Evolutionary conservation across 2,888 invertebrate genomes (phyloP), one percentile per base, ranked within the genome.

Genomic region (Galerucella calmariensis): DNA sequence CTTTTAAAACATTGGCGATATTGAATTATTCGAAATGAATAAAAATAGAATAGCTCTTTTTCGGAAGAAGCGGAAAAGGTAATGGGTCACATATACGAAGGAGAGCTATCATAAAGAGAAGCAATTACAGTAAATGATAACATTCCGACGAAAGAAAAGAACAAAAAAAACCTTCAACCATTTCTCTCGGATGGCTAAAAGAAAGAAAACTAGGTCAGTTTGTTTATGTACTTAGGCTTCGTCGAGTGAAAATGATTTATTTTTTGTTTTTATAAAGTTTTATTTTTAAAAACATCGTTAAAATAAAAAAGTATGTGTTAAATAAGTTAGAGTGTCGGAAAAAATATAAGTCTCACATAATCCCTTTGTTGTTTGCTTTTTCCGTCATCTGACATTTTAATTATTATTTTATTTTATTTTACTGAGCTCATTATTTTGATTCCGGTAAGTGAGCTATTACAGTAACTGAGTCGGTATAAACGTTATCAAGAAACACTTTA

Each of bases 71-170:
- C 8, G 53, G 11, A n/a, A 53, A 53, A 53, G 53, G 53, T 53
- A 12, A n/a, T 6, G n/a, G n/a, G 1, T 53, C 14, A n/a, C n/a
- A n/a, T 53, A 2, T 53, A 14, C 14, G 53, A 53, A 48, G 12
- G 48, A 2, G 12, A 48, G 48, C 11, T 48, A 48, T 35, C 12
- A 48, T 53, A 53, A 53, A 53, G 16, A n/a, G 8, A 14, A 53
- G 53, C 53, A 53, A n/a, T 53, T 53, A n/a, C n/a, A n/a, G n/a
- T 53, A 53, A 53, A 53, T 53, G 53, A n/a, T 53, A 53, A 53
- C n/a, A 53, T 53, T 53, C 16, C 53, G 14, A 53, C n/a, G n/a
- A n/a, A 53, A 16, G n/a, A n/a, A 53, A 53, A 48, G 46, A 48
- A 12, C 46, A 48, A 48, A 53, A 51, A 53, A 53, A n/a, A n/a